Evolutionary conservation across 2,797 vertebrate genomes (phyloP), one percentile per base, ranked within the genome.

Genomic region (Octomys mimax): DNA sequence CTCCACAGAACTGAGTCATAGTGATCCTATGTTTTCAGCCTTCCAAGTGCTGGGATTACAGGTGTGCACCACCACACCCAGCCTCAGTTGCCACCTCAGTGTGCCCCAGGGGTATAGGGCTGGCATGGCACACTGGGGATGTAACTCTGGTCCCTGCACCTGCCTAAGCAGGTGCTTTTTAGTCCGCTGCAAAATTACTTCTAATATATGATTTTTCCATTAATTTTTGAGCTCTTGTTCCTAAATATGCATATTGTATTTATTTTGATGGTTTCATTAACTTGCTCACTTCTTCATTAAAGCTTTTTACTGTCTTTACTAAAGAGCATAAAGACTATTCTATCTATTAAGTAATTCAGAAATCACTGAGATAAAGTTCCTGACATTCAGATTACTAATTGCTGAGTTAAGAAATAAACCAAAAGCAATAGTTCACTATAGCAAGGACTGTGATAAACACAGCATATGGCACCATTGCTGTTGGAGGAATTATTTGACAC

Each of bases 201-300:
- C 81, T 80, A 73, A 88, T 89, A 87, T 14, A 39, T 75, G 13
- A 59, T 42, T n/a, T 81, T 92, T 83, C 18, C 42, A 42, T 91
- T 78, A 2, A 89, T 91, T 26, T 85, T 95, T 62, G 62, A 93
- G 13, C 18, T 87, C 31, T 82, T 82, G 42, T 31, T 73, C 14
- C 18, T 10, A 71, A 46, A 49, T 75, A 16, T 31, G 14, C 80
- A 18, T 77, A 33, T 26, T 93, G 22, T 87, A 14, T 87, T 92
- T 90, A 46, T 36, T 61, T 16, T 84, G n/a, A 78, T 39, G 46
- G n/a, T 86, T 92, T 91, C 83, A 94, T 71, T 95, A 8, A 46
- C 95, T 61, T 87, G 62, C 26, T 93, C 26, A 75, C 70, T 87
- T 91, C 21, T 95, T 87, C 42, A 57, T 52, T 95, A 83, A 79